phyloP scores from a whole-genome alignment of 2,888 invertebrate species.

The Liodrosophila aerea region DNA sequence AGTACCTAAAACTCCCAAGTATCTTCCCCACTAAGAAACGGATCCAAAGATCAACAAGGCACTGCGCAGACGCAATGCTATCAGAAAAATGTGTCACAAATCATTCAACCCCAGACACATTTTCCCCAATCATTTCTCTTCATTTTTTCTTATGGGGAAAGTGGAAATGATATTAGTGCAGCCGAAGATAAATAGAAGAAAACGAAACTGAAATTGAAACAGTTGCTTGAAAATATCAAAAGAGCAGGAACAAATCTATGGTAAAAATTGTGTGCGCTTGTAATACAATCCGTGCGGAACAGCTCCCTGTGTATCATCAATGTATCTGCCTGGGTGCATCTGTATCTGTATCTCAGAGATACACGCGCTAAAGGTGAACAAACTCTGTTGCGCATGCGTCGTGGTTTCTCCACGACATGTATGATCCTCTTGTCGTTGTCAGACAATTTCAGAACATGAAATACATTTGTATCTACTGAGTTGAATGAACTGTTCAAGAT shows the following conservation, averaged over 20 bases:
- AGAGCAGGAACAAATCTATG: constrained; percentile 10
- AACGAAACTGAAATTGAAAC: constrained; percentile 59
- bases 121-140: not conserved
- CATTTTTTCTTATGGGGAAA: constrained; percentile 29
- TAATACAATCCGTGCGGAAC: constrained; percentile 77
- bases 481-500: constrained; percentile 65
- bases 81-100: constrained; percentile 74
- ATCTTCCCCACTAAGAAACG: constrained; percentile 19
- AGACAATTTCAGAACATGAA: constrained; percentile 69
- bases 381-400: constrained; percentile 66
- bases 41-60: constrained; percentile 18
- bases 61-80: constrained; percentile 47
- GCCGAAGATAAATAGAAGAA: constrained; percentile 64
- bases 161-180: constrained; percentile 66
- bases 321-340: constrained; percentile 10
- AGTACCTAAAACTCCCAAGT: constrained; percentile 4
- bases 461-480: constrained; percentile 65
- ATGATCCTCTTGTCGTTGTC: constrained; percentile 56
- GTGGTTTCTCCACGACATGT: constrained; percentile 21
- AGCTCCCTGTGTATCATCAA: constrained; percentile 42
- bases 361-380: constrained; percentile 61
- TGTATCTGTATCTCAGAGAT: constrained; percentile 26
- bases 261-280: constrained; percentile 37
- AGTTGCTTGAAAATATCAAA: constrained; percentile 74
- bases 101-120: constrained; percentile 60